Evolutionary conservation across 2,888 invertebrate genomes (phyloP), one percentile per base, ranked within the genome.

Genomic region (Gari tellinella): DNA sequence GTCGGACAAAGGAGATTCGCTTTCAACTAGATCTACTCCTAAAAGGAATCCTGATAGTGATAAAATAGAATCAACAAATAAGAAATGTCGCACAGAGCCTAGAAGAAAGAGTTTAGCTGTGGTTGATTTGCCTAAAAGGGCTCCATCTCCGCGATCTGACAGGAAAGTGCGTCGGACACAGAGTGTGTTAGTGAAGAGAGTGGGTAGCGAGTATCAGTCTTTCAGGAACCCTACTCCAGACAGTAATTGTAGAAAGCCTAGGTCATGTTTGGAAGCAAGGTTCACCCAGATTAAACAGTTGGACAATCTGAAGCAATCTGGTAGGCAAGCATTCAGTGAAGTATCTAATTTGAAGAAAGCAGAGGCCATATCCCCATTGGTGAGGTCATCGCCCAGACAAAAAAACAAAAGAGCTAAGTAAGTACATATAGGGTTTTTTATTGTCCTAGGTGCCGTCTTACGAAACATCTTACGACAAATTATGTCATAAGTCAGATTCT

Each of bases 211-310:
- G 15, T 86, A 82, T 51, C 62, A 72, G 46, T 81, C 84, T 2
- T 78, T 79, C 26, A 74, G 84, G 55, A 80, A 85, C 37, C 72
- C 74, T 31, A 85, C 84, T 4, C 85, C 85, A 8, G 83, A 84
- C 23, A 81, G 75, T 53, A 65, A 57, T 0, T 73, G 72, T 0
- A 75, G 80, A 21, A 67, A 62, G 12, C 65, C 65, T 2, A 46
- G 82, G 5, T 60, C 75, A 46, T 55, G 80, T 46, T 72, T 84
- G 2, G 60, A 64, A 10, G 69, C 72, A 19, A 76, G 67, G 31
- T 81, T 85, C 73, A 72, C 69, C 26, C 52, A 58, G 4, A 53
- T 67, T 37, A 60, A 67, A 31, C 46, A 52, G 21, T 40, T 40
- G 4, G 40, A 67, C 43, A 69, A 70, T 15, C 12, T 69, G 17